phyloP scores from a whole-genome alignment of 2,113 vertebrate species.

The Pontoporia blainvillei region DNA sequence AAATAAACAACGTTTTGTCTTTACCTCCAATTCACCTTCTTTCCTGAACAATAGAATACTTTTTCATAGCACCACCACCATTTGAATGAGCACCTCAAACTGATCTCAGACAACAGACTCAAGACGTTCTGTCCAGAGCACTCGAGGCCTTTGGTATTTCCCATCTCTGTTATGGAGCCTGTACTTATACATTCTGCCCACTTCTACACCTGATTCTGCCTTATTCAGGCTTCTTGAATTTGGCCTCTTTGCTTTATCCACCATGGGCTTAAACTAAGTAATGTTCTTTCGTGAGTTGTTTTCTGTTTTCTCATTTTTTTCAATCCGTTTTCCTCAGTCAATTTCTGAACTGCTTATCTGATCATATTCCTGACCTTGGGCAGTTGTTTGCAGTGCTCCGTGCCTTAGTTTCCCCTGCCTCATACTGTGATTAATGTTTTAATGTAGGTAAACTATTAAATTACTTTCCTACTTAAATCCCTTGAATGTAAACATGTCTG shows the following conservation, averaged over 20 bases:
- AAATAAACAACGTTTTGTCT: neutral
- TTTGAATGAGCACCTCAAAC: neutral
- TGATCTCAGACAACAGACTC: neutral
- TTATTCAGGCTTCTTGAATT: neutral
- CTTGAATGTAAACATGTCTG: neutral
- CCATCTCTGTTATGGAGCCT: fast-evolving
- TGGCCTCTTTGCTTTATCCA: neutral
- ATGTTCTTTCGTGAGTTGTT: neutral
- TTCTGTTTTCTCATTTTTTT: neutral
- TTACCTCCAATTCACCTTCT: neutral
- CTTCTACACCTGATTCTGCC: fast-evolving
- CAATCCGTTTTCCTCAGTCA: neutral
- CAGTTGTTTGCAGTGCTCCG: fast-evolving
- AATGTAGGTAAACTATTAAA: neutral
- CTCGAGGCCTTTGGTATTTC: neutral
- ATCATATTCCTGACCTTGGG: neutral
- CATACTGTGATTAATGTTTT: neutral
- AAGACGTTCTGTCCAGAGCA: neutral
- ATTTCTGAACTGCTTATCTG: neutral
- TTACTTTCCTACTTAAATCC: neutral
- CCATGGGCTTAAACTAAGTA: neutral
- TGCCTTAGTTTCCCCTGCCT: neutral
- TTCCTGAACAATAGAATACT: neutral
- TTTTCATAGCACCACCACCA: neutral
- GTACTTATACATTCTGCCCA: fast-evolving